Base-by-base conservation (phyloP, 2,888 invertebrate genomes). In the Lasioglossum marginatum region DNA sequence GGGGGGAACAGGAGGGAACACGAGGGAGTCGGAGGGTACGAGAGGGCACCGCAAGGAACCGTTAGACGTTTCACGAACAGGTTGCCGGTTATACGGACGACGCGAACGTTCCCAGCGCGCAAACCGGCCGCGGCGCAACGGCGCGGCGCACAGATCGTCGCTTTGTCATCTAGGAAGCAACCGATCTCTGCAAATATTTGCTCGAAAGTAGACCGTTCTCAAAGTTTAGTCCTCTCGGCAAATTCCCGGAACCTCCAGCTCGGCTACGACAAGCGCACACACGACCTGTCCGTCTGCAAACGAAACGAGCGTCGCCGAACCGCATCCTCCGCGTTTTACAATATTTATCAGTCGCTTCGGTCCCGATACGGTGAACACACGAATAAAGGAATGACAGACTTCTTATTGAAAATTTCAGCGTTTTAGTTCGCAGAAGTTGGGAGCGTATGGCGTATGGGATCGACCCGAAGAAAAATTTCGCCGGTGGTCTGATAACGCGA, bases 11-110 rank as follows among this genome's bases (percentile, higher is more conserved):
- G 14, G 60, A 27, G 31, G 31, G 57, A 85, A 85, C 74, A 74
- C 12, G 19, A 37, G 63, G 31, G 31, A 31, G 31, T 31, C 6
- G 31, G 31, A 63, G 31, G 31, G 19, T 31, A 63, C 8, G 34
- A 8, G 63, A 63, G 63, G 63, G 34, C 63, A 19, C 27, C 63
- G 63, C 31, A 63, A 31, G n/a, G 76, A 34, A 90, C 91, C 90
- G 92, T 91, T 92, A 92, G 90, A 79, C 14, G 81, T 66, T 40
- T 87, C 79, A 84, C 57, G 79, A 71, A 66, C 80, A 70, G 40
- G 81, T 80, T 74, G 48, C 63, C 57, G 63, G 37, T 45, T 52
- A 43, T 16, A 14, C 31, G 60, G n/a, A 14, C 4, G 34, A n/a
- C 60, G 40, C 40, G 31, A 48, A 27, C 34, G 27, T 80, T 77